Evolutionary conservation across 2,888 invertebrate species (phyloP), one percentile per base, ranked within the genome.

Genomic region (Stenolophus ochropezus): DNA sequence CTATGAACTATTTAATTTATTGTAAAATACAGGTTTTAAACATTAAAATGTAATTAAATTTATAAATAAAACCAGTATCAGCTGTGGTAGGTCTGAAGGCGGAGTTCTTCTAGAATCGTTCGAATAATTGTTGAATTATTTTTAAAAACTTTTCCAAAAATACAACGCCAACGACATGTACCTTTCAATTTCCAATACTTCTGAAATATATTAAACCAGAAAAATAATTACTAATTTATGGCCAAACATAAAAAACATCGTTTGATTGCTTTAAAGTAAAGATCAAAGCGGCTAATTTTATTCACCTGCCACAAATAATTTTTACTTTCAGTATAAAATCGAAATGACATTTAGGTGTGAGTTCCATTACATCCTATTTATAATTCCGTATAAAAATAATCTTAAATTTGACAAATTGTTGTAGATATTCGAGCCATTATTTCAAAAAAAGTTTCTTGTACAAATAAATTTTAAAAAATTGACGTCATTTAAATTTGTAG

Each of bases 251-350:
- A 18, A 33, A 65, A 33, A 69, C 65, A 69, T 18, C 33, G 16
- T 33, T 1, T 69, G 33, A 33, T 18, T 33, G 14, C 65, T 18
- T 42, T 69, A 16, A 65, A 33, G 14, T 33, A 6, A 69, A 69
- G 33, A 69, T 69, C 65, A 69, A 69, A 69, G 65, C 16, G 33
- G 18, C 65, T 33, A 33, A 33, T 69, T 18, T 11, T 69, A 69
- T 69, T 69, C 33, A 69, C 33, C 33, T 69, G 65, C 27, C 65
- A 69, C 65, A 69, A 69, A 69, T 69, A 69, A 69, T 69, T 69
- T 33, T 33, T 65, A 14, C 2, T 69, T 18, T 27, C 18, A 33
- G 65, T 33, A 69, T 42, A 18, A 27, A 69, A 69, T 33, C 33
- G 65, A 69, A 18, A 33, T 42, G 65, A 18, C 65, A 33, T 6